Evolutionary conservation across 2,113 vertebrate species (phyloP).

Genomic region (Nothocercus julius): DNA sequence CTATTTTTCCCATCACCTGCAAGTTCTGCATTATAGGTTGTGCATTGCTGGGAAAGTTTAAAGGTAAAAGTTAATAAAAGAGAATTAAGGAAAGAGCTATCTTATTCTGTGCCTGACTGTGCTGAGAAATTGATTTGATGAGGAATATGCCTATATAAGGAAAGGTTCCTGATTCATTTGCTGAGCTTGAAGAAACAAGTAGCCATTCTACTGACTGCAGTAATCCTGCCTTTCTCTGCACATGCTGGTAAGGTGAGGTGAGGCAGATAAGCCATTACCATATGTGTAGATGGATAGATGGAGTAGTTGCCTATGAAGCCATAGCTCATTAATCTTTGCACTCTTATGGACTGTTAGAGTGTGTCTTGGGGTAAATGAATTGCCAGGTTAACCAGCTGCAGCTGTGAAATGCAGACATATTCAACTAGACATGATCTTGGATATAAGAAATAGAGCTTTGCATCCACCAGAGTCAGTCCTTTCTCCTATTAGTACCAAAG

Average conservation of each 20-base stretch:
- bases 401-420: slow-evolving; percentile 18
- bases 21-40: background rate
- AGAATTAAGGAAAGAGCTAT: background rate
- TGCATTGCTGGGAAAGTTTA: background rate
- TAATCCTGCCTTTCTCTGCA: background rate
- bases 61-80: background rate
- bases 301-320: background rate
- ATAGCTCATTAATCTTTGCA: background rate
- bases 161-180: background rate
- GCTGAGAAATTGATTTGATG: background rate
- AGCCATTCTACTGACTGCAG: background rate
- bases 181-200: background rate
- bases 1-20: background rate
- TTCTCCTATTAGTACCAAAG: background rate
- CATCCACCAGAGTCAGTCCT: background rate
- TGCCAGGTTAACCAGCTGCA: background rate
- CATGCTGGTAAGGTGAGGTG: background rate
- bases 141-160: background rate
- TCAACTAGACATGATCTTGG: slow-evolving; percentile 23
- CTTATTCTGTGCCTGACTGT: background rate
- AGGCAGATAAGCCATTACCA: background rate
- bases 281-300: background rate
- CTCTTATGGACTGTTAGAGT: background rate
- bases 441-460: background rate
- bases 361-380: background rate